Conservation (phyloP, 1,140 invertebrate species). For the Drosophila lacertosa region DNA sequence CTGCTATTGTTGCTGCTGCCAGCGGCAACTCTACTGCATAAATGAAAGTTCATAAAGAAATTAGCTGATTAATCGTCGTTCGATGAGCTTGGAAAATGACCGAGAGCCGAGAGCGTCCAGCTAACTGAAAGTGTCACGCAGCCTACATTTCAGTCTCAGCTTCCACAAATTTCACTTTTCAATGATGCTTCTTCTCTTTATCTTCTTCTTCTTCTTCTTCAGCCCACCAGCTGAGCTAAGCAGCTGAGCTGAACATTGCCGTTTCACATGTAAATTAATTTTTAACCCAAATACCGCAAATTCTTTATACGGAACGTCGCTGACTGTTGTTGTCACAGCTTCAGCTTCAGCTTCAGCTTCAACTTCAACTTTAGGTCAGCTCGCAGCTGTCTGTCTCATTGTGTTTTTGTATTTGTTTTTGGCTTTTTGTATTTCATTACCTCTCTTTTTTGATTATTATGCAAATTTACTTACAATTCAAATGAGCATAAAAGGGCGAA, state of each 20-base stretch:
- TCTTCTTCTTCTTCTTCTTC: not conserved
- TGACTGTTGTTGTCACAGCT: constrained; percentile 32
- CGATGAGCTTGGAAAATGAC: constrained; percentile 81
- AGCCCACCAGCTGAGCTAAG: not conserved
- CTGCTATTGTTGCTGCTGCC: constrained; percentile 17
- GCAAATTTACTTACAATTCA: constrained; percentile 76
- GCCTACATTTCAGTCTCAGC: constrained; percentile 69
- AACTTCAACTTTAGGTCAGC: constrained; percentile 47
- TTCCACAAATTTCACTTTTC: constrained; percentile 78
- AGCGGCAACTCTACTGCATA: constrained; percentile 56
- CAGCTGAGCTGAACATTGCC: constrained; percentile 11
- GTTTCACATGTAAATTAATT: constrained; percentile 83
- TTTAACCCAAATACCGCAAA: constrained; percentile 83
- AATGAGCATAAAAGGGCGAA: constrained; percentile 63
- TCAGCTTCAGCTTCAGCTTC: too few species aligned
- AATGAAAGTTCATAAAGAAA: constrained; percentile 83
- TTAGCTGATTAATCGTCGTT: constrained; percentile 81
- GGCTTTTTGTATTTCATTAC: constrained; percentile 19
- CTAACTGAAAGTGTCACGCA: constrained; percentile 81
- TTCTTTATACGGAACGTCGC: constrained; percentile 64
- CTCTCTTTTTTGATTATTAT: constrained; percentile 68
- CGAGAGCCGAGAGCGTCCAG: constrained; percentile 44
- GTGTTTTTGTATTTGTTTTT: constrained; percentile 10
- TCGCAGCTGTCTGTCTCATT: constrained; percentile 27
- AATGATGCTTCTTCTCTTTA: constrained; percentile 59